These are phyloP conservation scores for Tenthredo notha DNA, from an alignment of 2,888 invertebrate genomes.

Conservation along the genomic window DNA sequence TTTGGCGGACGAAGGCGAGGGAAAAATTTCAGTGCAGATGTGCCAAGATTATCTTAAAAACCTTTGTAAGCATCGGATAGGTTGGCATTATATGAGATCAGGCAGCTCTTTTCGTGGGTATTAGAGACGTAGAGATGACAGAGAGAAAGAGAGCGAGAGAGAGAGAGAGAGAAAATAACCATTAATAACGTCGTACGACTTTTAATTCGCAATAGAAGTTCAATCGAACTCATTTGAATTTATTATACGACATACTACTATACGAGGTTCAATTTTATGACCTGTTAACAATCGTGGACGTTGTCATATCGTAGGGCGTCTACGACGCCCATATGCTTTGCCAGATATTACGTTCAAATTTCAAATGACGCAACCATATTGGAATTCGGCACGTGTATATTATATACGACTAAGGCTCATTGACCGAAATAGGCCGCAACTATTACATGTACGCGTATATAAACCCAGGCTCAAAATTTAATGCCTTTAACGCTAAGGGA, in stretches of 20 bases:
- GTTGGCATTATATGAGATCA: neutral
- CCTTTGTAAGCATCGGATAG: neutral
- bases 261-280: constrained; percentile 24
- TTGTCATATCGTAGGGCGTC: constrained; percentile 33
- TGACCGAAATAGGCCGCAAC: constrained; percentile 43
- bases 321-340: constrained; percentile 27
- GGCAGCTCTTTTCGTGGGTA: neutral
- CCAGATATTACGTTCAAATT: constrained; percentile 39
- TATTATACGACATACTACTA: neutral
- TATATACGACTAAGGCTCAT: constrained; percentile 13
- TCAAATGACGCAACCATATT: constrained; percentile 37
- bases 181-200: neutral
- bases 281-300: constrained; percentile 41
- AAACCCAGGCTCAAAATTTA: constrained; percentile 28
- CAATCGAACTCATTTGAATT: constrained; percentile 22
- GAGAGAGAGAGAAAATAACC: neutral
- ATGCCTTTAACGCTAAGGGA: constrained; percentile 9
- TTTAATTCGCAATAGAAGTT: constrained; percentile 24
- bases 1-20: neutral
- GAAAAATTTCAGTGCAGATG: neutral
- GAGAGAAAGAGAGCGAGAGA: neutral
- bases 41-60: neutral
- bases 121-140: neutral
- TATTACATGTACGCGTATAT: constrained; percentile 4
- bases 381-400: constrained; percentile 39